These are phyloP conservation scores for Rhingia campestris DNA, from an alignment of 2,888 invertebrate species.

Conservation along the genomic window DNA sequence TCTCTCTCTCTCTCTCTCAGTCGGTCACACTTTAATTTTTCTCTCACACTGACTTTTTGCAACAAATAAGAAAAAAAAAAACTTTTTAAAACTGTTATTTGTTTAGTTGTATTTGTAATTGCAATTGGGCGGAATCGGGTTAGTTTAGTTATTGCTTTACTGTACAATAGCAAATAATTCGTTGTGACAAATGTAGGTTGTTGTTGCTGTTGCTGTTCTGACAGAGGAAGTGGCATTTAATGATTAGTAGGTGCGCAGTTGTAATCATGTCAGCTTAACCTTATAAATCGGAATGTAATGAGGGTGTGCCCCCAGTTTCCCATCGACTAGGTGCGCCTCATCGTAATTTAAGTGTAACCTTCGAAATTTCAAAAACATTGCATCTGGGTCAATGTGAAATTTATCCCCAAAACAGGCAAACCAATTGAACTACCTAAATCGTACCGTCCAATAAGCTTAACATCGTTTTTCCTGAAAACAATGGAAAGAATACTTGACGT, in stretches of 20 bases:
- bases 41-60: conserved; percentile 57
- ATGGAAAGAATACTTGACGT: too few species aligned
- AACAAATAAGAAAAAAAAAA: conserved; percentile 50
- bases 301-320: too few species aligned
- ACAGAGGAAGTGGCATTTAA: not conserved
- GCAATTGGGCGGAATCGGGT: conserved; percentile 75
- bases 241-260: not conserved
- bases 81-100: conserved; percentile 25
- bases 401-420: too few species aligned
- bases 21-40: conserved; percentile 62
- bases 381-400: too few species aligned
- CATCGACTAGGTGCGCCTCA: too few species aligned
- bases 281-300: too few species aligned
- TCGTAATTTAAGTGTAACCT: too few species aligned
- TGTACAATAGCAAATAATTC: too few species aligned
- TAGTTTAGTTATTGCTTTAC: conserved; percentile 30
- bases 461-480: too few species aligned
- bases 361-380: too few species aligned
- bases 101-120: not conserved
- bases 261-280: not conserved
- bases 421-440: too few species aligned
- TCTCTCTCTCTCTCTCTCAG: conserved; percentile 9
- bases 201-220: conserved; percentile 1
- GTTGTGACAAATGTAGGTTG: not conserved
- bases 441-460: too few species aligned